Percentiles rank a stretch among this genome's conserved stretches.
Conservation (phyloP, 2,113 vertebrate genomes). For the Nasalis larvatus region DNA sequence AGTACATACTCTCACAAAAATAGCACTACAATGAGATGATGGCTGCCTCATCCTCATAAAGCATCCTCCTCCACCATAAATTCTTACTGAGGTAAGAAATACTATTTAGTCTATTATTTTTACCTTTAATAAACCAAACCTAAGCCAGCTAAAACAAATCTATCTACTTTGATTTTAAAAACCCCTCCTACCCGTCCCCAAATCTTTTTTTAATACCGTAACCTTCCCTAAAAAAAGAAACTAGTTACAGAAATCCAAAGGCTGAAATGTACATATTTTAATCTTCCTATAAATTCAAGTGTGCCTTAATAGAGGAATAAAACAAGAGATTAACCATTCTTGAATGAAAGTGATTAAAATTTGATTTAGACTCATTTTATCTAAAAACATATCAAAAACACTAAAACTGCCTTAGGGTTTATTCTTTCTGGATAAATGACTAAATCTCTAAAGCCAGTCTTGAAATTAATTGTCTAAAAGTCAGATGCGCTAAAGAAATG, state of each 20-base stretch:
- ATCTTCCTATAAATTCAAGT: conserved; percentile 31
- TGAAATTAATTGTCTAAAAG: background rate
- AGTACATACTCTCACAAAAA: background rate
- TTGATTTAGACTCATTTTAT: conserved; percentile 2
- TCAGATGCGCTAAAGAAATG: background rate
- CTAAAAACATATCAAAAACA: conserved; percentile 39
- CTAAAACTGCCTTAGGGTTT: background rate
- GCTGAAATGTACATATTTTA: background rate
- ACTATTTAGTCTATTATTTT: background rate
- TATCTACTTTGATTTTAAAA: conserved; percentile 16
- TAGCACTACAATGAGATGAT: background rate
- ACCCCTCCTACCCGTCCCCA: background rate
- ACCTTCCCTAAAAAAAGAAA: conserved; percentile 17
- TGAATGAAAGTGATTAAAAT: conserved; percentile 41
- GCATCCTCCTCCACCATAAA: background rate
- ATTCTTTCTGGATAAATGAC: conserved; percentile 6
- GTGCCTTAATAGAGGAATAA: background rate
- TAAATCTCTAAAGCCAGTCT: conserved; percentile 7
- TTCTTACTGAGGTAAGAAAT: background rate
- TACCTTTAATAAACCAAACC: background rate
- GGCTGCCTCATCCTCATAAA: background rate
- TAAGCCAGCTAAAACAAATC: background rate
- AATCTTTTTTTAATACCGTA: conserved; percentile 1
- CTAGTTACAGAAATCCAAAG: background rate
- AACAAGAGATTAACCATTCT: background rate